Percentiles rank a stretch among this genome's conserved stretches.
These are phyloP conservation scores for Formica selysi DNA, from an alignment of 1,140 invertebrate species.

Conservation along the genomic window DNA sequence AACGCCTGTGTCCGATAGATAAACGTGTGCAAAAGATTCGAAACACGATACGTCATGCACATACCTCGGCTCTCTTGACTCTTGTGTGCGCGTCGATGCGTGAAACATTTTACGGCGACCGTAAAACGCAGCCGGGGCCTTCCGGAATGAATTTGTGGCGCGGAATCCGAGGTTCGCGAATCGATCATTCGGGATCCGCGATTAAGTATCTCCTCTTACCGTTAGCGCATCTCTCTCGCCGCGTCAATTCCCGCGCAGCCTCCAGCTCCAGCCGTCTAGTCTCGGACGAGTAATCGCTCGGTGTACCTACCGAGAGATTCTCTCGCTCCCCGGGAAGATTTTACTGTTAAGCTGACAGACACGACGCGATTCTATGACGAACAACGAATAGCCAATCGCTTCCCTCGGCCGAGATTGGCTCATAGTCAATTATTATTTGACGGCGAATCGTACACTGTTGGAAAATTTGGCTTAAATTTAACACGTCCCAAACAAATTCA, in stretches of 20 bases:
- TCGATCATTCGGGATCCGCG: constrained; percentile 36
- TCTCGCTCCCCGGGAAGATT: constrained; percentile 26
- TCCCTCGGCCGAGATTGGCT: not conserved
- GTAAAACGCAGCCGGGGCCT: constrained; percentile 7
- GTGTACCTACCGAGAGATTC: not conserved
- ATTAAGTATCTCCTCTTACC: constrained; percentile 58
- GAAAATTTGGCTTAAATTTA: no score
- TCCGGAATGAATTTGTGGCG: not conserved
- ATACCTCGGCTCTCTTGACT: not conserved
- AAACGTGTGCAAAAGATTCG: not conserved
- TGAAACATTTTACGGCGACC: not conserved
- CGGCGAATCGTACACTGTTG: no score
- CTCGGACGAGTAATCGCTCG: constrained; percentile 41
- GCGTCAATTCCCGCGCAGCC: constrained; percentile 30
- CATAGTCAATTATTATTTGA: constrained; percentile 3
- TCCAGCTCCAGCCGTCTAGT: constrained; percentile 30
- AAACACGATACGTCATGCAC: not conserved
- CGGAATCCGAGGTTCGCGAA: constrained; percentile 21
- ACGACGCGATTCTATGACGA: constrained; percentile 18
- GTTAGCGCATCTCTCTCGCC: constrained; percentile 11
- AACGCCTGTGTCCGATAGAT: not conserved
- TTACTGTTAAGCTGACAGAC: constrained; percentile 46
- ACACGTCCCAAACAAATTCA: no score
- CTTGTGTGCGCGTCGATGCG: not conserved
- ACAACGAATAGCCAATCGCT: not conserved